phyloP scores from a whole-genome alignment of 2,888 invertebrate species.

The Rhingia rostrata region DNA sequence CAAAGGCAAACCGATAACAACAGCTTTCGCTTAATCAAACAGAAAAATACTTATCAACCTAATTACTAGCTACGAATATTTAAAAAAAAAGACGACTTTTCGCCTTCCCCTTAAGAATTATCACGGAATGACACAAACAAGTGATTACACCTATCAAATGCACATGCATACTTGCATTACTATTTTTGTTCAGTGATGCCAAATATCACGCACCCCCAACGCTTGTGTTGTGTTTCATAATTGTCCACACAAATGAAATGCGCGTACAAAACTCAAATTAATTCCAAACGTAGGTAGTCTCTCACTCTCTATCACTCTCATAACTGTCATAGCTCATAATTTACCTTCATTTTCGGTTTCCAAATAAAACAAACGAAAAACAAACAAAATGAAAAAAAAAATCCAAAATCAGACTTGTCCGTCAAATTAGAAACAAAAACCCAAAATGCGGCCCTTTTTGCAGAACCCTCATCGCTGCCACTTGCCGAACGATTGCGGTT shows the following conservation, averaged over 20 bases:
- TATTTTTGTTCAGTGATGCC: slow-evolving; percentile 9
- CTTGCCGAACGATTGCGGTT: slow-evolving; percentile 81
- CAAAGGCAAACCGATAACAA: slow-evolving; percentile 25
- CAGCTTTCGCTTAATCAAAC: slow-evolving; percentile 28
- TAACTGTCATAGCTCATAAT: slow-evolving; percentile 21
- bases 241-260: slow-evolving; percentile 47
- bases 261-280: slow-evolving; percentile 41
- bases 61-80: slow-evolving; percentile 19
- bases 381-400: slow-evolving; percentile 51
- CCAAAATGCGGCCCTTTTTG: slow-evolving; percentile 50
- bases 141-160: slow-evolving; percentile 4
- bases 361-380: slow-evolving; percentile 27
- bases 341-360: slow-evolving; percentile 16
- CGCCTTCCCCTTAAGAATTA: background rate
- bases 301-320: slow-evolving; percentile 23
- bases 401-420: slow-evolving; percentile 5
- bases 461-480: slow-evolving; percentile 82
- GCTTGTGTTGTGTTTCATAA: slow-evolving; percentile 50
- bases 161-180: slow-evolving; percentile 9
- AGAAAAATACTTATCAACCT: slow-evolving; percentile 19
- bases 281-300: slow-evolving; percentile 17
- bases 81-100: background rate
- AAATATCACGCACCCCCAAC: slow-evolving; percentile 18
- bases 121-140: slow-evolving; percentile 22
- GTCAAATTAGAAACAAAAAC: slow-evolving; percentile 27